Base-by-base conservation (phyloP, 1,140 invertebrate genomes). In the Neotoxoptera formosana region DNA sequence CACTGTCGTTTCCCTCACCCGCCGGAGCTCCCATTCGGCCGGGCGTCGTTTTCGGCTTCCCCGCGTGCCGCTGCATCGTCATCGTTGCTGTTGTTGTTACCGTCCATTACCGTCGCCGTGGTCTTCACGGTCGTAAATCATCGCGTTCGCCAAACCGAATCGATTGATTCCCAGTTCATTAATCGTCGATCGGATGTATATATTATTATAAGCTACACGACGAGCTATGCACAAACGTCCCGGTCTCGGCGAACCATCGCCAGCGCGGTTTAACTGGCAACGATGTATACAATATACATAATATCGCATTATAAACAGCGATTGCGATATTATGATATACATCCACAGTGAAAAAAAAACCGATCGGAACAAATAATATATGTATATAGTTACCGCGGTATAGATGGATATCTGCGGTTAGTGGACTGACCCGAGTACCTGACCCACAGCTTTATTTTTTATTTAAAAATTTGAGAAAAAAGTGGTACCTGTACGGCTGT, bases 101-200 rank as follows among this genome's bases (percentile, higher is more conserved):
- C 30, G 30, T 76, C 60, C 60, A 76, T 76, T 76, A 76, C 45
- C 87, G 47, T 30, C 89, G 36, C 41, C 60, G 67, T 36, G 14
- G 87, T 51, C 87, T 25, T 83, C 76, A 25, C 56, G 89, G 53
- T 45, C 90, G 56, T 91, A 76, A 91, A 76, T 91, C 90, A 47
- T 91, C 90, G 90, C 25, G 34, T 53, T 89, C 48, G 34, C 34
- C 48, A 89, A 56, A 89, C 47, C 56, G 60, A 76, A 47, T 91
- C 90, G 90, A 67, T 67, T 67, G 90, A 91, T 91, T 91, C 30
- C 56, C 87, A 76, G 87, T 53, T 36, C 87, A 45, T 87, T 87
- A 84, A 45, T 41, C 36, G 83, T 76, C 60, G 14, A 76, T 76
- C 8, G 60, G 60, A 76, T 6, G n/a, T 76, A 67, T 60, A 76